Evolutionary conservation across 1,140 invertebrate species (phyloP).

Genomic region (Octopus sinensis): DNA sequence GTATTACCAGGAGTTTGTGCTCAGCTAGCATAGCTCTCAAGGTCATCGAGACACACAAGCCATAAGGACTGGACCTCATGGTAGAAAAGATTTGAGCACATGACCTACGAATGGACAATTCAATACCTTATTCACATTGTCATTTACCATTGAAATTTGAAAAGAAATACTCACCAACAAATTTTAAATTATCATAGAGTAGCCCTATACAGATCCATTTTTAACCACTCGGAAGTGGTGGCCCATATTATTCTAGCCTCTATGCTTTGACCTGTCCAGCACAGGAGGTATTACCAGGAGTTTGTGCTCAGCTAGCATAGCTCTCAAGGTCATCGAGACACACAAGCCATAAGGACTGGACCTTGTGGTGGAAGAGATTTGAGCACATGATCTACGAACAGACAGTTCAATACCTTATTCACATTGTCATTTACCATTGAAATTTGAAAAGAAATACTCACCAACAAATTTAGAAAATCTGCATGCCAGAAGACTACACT

Average conservation of each 20-base stretch:
- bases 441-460: slow-evolving; percentile 20
- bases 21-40: neutral
- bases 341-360: neutral
- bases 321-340: neutral
- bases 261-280: no score
- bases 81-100: neutral
- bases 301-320: neutral
- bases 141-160: neutral
- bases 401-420: neutral
- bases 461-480: slow-evolving; percentile 25
- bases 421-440: neutral
- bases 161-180: slow-evolving; percentile 27
- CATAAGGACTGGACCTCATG: neutral
- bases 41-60: neutral
- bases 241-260: no score
- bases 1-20: no score
- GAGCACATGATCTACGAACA: neutral
- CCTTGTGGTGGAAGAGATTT: neutral
- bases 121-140: neutral
- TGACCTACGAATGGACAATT: neutral
- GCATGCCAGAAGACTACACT: slow-evolving; percentile 29
- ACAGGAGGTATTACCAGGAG: no score
- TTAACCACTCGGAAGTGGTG: no score
- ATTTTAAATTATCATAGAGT: neutral
- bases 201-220: no score